Evolutionary conservation across 2,113 vertebrate genomes (phyloP), one percentile per base, ranked within the genome.

Genomic region (Podiceps cristatus): DNA sequence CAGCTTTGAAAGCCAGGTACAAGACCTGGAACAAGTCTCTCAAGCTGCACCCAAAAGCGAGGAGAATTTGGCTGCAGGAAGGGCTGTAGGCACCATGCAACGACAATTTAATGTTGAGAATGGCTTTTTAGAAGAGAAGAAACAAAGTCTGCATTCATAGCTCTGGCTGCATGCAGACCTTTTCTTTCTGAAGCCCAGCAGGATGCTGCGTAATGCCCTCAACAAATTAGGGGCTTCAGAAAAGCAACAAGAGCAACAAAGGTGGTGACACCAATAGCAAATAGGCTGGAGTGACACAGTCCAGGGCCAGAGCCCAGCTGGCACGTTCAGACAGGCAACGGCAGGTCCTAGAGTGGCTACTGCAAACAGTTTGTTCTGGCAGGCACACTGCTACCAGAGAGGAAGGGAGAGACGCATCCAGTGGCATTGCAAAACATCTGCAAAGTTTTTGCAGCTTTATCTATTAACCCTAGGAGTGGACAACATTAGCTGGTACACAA

Each of bases 221-320:
- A 1, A 47, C 52, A 81, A 89, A 91, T 72, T 29, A 94, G 35
- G 5, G 3, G 33, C 75, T 76, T 67, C 93, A 91, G 68, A 85
- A 93, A 84, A 89, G 68, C 73, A 80, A 23, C 58, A 64, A 67
- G 59, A 84, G 81, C 9, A 1, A 44, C 64, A 53, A 55, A 33
- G 60, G 73, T 53, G 78, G 55, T 92, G 88, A 90, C 86, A 77
- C 45, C 81, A 62, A 27, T 27, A 53, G 81, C 50, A 85, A 87
- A 76, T 18, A 77, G 56, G 53, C 45, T 87, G 63, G 10, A 84
- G 90, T 53, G 66, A 81, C 45, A 59, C 59, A 85, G 76, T 40
- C 76, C 79, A 91, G 77, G 73, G 64, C 42, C 40, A 66, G 82
- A 88, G 82, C 64, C 88, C 93, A 85, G 55, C 20, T 77, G 85